A percentile compares a stretch with the other conserved stretches of the same genome.
These are phyloP conservation scores for Bos javanicus DNA, from an alignment of 2,113 vertebrate genomes.

Conservation along the genomic window DNA sequence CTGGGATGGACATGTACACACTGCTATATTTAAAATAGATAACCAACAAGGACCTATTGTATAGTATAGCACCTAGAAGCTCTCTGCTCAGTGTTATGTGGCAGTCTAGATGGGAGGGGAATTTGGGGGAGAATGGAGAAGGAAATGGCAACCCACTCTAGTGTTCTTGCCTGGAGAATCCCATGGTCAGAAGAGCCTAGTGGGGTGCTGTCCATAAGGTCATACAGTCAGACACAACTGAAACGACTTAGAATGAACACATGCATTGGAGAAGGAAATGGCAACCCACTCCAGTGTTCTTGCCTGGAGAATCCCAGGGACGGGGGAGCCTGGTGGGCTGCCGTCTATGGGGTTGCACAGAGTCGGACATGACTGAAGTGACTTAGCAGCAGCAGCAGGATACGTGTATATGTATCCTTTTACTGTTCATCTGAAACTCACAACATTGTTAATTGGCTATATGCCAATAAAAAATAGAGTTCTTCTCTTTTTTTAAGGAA, in stretches of 20 bases:
- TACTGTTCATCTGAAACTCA: neutral
- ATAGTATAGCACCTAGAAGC: neutral
- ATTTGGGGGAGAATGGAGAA: neutral
- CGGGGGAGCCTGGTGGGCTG: neutral
- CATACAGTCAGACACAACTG: neutral
- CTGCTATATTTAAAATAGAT: neutral
- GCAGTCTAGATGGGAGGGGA: neutral
- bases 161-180: neutral
- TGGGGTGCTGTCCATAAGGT: neutral
- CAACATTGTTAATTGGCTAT: neutral
- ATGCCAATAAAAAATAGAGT: neutral
- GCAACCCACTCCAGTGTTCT: neutral
- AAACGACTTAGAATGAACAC: neutral
- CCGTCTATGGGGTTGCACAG: rapidly evolving
- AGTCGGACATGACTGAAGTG: neutral
- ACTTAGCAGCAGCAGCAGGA: neutral
- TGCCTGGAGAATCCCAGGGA: neutral
- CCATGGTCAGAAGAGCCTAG: neutral
- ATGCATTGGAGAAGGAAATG: neutral
- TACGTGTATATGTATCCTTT: neutral
- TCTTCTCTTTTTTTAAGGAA: neutral
- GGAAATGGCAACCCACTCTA: neutral
- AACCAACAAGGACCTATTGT: neutral
- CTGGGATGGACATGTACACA: neutral
- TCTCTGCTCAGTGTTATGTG: neutral